Base-by-base conservation (phyloP, 2,113 vertebrate genomes). In the Artemisiospiza belli region DNA sequence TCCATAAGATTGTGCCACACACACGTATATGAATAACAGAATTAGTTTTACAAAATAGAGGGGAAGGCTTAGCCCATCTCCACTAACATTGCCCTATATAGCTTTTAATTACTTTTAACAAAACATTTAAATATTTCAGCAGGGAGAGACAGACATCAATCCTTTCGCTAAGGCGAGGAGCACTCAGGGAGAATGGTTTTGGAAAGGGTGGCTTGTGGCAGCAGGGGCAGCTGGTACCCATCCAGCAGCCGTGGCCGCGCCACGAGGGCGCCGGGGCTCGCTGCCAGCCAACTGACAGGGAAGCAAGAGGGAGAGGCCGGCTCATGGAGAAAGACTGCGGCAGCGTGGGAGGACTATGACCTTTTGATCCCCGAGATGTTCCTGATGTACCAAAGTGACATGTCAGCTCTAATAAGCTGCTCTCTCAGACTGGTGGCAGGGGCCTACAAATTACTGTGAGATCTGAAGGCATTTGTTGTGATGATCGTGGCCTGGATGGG, bases 331-430 rank as follows among this genome's bases (percentile, higher is more conserved):
- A 67, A 88, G 59, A 43, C 84, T 55, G 91, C 3, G 2, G 92
- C 94, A 97, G 94, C 90, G 93, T 97, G 95, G 95, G 95, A 96
- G 95, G 93, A 97, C 92, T 21, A 78, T 52, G 94, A 97, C 94
- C 95, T 96, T 95, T 95, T 96, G 96, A 95, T 91, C 96, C 73
- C 92, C 0, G 1, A 92, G 90, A 96, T 95, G 88, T 94, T 96
- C 93, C 92, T 68, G 87, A 95, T 94, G 94, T 74, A 94, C 92
- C 76, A 46, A 90, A 97, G 90, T 41, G 93, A 95, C 92, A 91
- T 86, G 92, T 96, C 92, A 90, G 87, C 85, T 86, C 96, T 95
- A 97, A 97, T 90, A 96, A 84, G 93, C 92, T 93, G 66, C 61
- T 43, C 69, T 83, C 90, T 74, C 76, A 55, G 78, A 74, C 82